Evolutionary conservation across 2,797 vertebrate species (phyloP).

Genomic region (Dendrocincla tyrannina): DNA sequence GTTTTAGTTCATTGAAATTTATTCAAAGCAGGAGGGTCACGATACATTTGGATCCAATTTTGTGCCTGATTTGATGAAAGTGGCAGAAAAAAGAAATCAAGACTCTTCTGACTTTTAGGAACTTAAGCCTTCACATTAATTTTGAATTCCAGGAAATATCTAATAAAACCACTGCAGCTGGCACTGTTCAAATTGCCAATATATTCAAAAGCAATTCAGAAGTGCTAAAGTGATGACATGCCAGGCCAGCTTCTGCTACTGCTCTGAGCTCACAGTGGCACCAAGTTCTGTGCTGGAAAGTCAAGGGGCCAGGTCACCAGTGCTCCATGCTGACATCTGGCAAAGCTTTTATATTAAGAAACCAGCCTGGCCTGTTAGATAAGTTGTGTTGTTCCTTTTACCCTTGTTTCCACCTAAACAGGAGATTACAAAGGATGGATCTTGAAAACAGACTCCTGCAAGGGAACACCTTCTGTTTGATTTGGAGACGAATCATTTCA

Average conservation of each 20-base stretch:
- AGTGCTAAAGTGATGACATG: neutral
- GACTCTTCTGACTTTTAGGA: neutral
- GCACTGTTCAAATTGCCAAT: neutral
- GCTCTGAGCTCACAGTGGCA: neutral
- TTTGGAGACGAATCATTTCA: neutral
- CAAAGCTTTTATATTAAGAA: neutral
- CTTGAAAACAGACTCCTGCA: neutral
- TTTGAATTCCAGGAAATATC: slow-evolving; percentile 52
- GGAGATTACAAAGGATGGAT: neutral
- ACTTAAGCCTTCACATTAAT: slow-evolving; percentile 4
- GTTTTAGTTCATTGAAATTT: neutral
- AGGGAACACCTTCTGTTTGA: neutral
- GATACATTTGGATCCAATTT: neutral
- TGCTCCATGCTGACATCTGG: neutral
- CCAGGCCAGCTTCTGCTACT: neutral
- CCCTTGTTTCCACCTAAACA: neutral
- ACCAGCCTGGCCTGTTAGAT: neutral
- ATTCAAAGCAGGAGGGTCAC: neutral
- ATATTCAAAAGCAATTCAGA: neutral
- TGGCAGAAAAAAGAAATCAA: neutral
- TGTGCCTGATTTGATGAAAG: neutral
- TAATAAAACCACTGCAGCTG: slow-evolving; percentile 29
- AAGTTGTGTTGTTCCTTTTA: neutral
- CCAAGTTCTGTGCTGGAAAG: neutral
- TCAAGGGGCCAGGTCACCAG: neutral